Conservation (phyloP, 2,888 invertebrate genomes). For the Cotesia congregata region DNA sequence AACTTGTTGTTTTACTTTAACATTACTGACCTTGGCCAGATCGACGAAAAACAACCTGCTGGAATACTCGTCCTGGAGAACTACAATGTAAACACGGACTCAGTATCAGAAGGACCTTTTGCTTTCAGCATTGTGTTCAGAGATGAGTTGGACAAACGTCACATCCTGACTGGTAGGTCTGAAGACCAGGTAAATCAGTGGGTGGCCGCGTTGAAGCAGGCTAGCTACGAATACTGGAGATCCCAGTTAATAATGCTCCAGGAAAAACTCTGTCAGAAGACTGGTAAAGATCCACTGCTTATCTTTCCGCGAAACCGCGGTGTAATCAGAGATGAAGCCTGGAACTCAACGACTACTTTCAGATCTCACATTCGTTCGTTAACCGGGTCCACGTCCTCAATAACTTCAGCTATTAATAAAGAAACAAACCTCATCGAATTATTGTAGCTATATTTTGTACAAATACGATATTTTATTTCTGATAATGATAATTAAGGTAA, state of each 20-base stretch:
- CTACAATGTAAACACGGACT: constrained; percentile 78
- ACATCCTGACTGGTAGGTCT: constrained; percentile 80
- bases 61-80: constrained; percentile 84
- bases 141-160: constrained; percentile 78
- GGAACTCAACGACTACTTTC: constrained; percentile 61
- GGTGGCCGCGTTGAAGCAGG: constrained; percentile 78
- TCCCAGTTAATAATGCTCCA: constrained; percentile 77
- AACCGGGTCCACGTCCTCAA: constrained; percentile 19
- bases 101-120: constrained; percentile 77
- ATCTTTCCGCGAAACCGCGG: constrained; percentile 77
- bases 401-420: constrained; percentile 7
- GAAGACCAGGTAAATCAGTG: constrained; percentile 81
- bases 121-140: constrained; percentile 82
- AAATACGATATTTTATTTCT: not conserved
- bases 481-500: not conserved
- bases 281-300: constrained; percentile 78
- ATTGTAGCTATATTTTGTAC: constrained; percentile 12
- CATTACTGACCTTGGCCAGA: constrained; percentile 78
- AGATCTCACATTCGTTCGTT: constrained; percentile 61
- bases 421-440: constrained; percentile 39
- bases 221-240: constrained; percentile 82
- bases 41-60: constrained; percentile 77
- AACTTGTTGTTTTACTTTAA: constrained; percentile 85
- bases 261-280: constrained; percentile 77
- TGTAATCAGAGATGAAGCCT: constrained; percentile 64